Conservation (phyloP, 2,113 vertebrate genomes). For the Recurvirostra avosetta region DNA sequence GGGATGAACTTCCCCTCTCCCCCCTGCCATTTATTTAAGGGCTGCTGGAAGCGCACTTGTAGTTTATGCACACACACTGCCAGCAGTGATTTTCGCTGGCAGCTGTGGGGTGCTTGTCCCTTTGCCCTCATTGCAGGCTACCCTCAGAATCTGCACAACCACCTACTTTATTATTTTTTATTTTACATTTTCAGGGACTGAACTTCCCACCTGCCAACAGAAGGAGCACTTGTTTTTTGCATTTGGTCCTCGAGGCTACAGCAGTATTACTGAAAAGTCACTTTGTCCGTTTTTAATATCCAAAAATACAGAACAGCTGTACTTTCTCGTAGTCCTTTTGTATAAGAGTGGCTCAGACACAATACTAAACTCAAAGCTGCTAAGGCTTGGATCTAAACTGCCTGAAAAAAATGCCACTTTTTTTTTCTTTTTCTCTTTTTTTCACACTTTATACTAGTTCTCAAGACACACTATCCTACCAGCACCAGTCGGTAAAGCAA, state of each 20-base stretch:
- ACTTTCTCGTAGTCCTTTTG: background rate
- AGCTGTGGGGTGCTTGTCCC: conserved; percentile 14
- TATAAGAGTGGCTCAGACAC: background rate
- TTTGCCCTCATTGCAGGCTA: background rate
- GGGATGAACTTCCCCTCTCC: conserved; percentile 52
- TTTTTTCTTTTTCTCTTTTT: background rate
- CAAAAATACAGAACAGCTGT: conserved; percentile 44
- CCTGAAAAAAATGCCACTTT: background rate
- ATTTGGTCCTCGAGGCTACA: background rate
- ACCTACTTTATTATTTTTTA: background rate
- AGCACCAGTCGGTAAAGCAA: background rate
- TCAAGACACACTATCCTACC: background rate
- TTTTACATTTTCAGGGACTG: background rate
- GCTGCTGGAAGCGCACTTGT: background rate
- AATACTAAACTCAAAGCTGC: conserved; percentile 21
- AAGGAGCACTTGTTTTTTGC: conserved; percentile 17
- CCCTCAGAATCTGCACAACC: background rate
- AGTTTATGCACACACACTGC: background rate
- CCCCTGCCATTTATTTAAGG: background rate
- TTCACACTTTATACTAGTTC: background rate
- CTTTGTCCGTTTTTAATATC: conserved; percentile 48
- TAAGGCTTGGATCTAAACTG: background rate
- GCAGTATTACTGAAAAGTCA: conserved; percentile 27
- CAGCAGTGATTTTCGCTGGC: background rate
- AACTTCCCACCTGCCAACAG: conserved; percentile 46